These are phyloP conservation scores for Danio albolineatus DNA, from an alignment of 2,797 vertebrate genomes.

Conservation along the genomic window DNA sequence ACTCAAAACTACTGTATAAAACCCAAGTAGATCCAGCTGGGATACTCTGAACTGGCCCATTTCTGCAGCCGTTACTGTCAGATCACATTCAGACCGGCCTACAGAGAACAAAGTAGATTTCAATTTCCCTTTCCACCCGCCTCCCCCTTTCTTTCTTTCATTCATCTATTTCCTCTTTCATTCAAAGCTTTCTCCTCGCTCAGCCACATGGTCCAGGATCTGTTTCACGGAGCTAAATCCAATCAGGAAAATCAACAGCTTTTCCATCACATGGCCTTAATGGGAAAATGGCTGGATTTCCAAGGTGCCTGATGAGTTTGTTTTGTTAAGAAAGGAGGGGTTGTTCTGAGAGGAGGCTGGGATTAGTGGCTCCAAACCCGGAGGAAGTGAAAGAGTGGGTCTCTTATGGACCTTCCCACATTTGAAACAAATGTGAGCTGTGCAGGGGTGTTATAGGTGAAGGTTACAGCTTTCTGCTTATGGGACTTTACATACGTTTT, in stretches of 20 bases:
- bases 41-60: neutral
- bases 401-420: slow-evolving; percentile 31
- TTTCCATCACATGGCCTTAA: slow-evolving; percentile 73
- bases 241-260: slow-evolving; percentile 79
- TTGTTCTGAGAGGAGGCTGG: slow-evolving; percentile 77
- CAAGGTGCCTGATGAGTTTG: slow-evolving; percentile 72
- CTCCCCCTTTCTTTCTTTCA: slow-evolving; percentile 9
- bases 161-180: slow-evolving; percentile 42
- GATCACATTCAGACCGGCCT: slow-evolving; percentile 28
- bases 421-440: slow-evolving; percentile 62
- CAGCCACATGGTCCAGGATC: slow-evolving; percentile 61
- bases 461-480: slow-evolving; percentile 69
- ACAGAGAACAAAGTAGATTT: slow-evolving; percentile 35
- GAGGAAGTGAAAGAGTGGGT: slow-evolving; percentile 68
- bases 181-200: slow-evolving; percentile 39
- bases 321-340: slow-evolving; percentile 79
- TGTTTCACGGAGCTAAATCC: slow-evolving; percentile 78
- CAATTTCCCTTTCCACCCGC: slow-evolving; percentile 34
- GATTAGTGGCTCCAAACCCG: slow-evolving; percentile 73
- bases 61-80: slow-evolving; percentile 30
- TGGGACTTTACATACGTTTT: slow-evolving; percentile 65
- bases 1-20: slow-evolving; percentile 29
- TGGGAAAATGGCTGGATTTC: slow-evolving; percentile 74
- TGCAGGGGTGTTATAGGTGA: slow-evolving; percentile 52
- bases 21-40: slow-evolving; percentile 16